Base-by-base conservation (phyloP, 1,140 invertebrate species). In the Drosophila equinoxialis region DNA sequence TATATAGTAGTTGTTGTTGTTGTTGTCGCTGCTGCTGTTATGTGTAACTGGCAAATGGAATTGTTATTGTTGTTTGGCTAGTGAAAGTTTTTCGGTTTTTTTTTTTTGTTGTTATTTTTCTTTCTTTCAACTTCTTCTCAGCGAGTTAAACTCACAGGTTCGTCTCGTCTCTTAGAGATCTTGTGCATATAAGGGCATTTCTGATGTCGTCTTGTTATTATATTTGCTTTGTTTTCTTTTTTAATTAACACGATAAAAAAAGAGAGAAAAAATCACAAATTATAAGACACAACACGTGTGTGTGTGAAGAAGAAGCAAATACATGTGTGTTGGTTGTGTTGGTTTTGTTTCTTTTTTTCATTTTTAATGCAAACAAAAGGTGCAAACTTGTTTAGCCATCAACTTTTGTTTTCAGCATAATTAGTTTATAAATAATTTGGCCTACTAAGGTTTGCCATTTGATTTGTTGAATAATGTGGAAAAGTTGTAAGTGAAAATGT, bases 161-260 rank as follows among this genome's bases (percentile, higher is more conserved):
- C 61, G 74, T 75, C 79, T 76, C 55, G 57, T 72, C 70, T 77
- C 81, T 82, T 17, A 48, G 60, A 73, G 54, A 59, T 63, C 70
- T 79, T 65, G 69, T 68, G 61, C 84, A 89, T 89, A 89, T 90
- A 89, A 89, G 84, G 84, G 84, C 74, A 90, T 83, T 77, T 14
- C 17, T 23, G 17, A 11, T 20, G 20, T 51, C 45, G 45, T 51
- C 57, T 66, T 68, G 64, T 33, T 51, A 48, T 57, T 62, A 60
- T 55, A 71, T 77, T 60, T 48, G 54, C 54, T 78, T 89, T 89
- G 80, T 89, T 89, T 84, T 80, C 71, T 73, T 84, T 84, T 89
- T 89, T 89, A 89, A 89, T 89, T 89, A 89, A 84, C 84, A 84
- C 84, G 73, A 78, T 90, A 77, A 81, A 87, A 30, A 5, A 30